Base-by-base conservation (phyloP, 1,140 invertebrate species). In the Prorops nasuta region DNA sequence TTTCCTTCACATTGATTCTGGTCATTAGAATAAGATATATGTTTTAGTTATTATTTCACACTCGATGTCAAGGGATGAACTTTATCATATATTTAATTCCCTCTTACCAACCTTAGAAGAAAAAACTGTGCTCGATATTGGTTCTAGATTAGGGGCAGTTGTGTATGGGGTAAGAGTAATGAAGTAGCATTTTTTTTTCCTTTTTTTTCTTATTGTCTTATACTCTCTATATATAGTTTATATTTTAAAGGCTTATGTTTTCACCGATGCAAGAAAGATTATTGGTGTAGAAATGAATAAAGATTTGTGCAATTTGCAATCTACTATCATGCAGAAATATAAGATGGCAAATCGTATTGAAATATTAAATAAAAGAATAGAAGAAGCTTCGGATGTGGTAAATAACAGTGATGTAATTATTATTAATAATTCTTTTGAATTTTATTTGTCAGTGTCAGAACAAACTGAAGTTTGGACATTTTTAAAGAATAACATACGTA, bases 261-360 rank as follows among this genome's bases (percentile, higher is more conserved):
- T 82, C 39, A 82, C 84, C 20, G 80, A 81, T 66, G 80, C 80
- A 19, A 63, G 67, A 24, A 77, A 72, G 56, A 84, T 89, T 41
- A 77, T 85, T 54, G 87, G 86, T 7, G 78, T 90, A 22, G 87
- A 90, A 79, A 84, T 88, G 60, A 88, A 87, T 60, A 71, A 81
- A 60, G 84, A 86, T 49, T 83, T 85, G 22, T 86, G 83, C 67
- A 67, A 82, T 32, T 56, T 89, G 7, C 85, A 88, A 67, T 71
- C 80, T 39, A 76, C 79, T 14, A 81, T 86, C 17, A 72, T 87
- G 32, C 56, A 71, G 2, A 80, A 86, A 67, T 83, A 81, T 56
- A 71, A 78, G 36, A 72, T 83, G 72, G 61, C 81, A 20, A 69
- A 83, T 43, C 78, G 80, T 50, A 74, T 86, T 53, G 69, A 80